Evolutionary conservation across 2,888 invertebrate species (phyloP), one percentile per base, ranked within the genome.

Genomic region (Rotaria socialis): DNA sequence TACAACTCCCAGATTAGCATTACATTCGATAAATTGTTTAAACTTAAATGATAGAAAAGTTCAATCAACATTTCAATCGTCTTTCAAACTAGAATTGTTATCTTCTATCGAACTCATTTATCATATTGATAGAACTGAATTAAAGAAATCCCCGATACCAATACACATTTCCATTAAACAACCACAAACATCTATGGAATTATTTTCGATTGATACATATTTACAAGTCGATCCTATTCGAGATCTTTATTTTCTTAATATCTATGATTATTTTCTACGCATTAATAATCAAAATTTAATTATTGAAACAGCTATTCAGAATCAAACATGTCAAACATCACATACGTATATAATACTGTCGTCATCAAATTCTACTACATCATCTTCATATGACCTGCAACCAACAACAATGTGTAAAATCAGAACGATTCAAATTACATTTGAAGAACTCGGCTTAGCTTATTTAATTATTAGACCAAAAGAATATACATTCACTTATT

Each of bases 401-500:
- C 47, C 24, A 47, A 41, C 19, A 67, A 41, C 43, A 47, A 43
- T 24, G 24, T 80, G 80, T 80, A 80, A 47, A 80, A 0, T 80
- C 2, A 22, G 14, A 80, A 80, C 24, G 47, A 80, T 80, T 80
- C 80, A 80, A 80, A 80, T 80, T 47, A 80, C 47, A 47, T 80
- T 80, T 47, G 80, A 80, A 80, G 80, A 80, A 41, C 43, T 80
- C 14, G 24, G 47, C n/a, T 47, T 80, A 47, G 80, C 80, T 47
- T n/a, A 80, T 80, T 47, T 80, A 80, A 80, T 80, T n/a, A 80
- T 80, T 47, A n/a, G 47, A 47, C 80, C 80, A 24, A 80, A 80
- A 80, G 80, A 80, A 47, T 80, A 80, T 47, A 47, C 80, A 80
- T 80, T 47, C n/a, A 47, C 43, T 8, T 80, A 80, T 80, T 80